Percentiles rank a stretch among this genome's conserved stretches.
These are phyloP conservation scores for Neoitamus cyanurus DNA, from an alignment of 2,888 invertebrate species.

Conservation along the genomic window DNA sequence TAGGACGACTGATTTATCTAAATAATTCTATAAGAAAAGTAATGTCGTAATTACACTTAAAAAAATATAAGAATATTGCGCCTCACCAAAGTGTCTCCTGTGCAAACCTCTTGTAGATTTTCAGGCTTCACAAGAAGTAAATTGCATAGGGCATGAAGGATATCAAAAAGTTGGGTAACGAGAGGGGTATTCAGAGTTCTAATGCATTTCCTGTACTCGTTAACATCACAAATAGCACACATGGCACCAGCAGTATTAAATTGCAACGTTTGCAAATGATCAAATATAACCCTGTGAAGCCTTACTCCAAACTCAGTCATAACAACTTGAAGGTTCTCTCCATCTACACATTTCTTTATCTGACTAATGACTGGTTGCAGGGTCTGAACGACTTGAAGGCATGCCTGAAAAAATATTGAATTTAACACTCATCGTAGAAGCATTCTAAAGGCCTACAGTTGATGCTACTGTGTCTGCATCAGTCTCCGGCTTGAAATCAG, in stretches of 20 bases:
- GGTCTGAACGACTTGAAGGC: slow-evolving; percentile 84
- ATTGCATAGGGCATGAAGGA: slow-evolving; percentile 95
- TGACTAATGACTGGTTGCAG: slow-evolving; percentile 80
- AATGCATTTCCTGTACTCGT: slow-evolving; percentile 94
- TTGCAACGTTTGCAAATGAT: slow-evolving; percentile 93
- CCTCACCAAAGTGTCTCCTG: slow-evolving; percentile 91
- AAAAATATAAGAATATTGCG: slow-evolving; percentile 51
- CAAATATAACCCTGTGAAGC: slow-evolving; percentile 93
- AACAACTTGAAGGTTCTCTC: slow-evolving; percentile 88
- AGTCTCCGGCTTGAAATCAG: slow-evolving; percentile 90
- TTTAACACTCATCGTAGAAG: neutral
- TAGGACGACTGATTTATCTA: slow-evolving; percentile 89
- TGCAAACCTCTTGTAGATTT: slow-evolving; percentile 94
- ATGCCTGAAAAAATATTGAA: slow-evolving; percentile 72
- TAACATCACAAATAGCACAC: slow-evolving; percentile 98
- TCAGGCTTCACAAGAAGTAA: slow-evolving; percentile 94
- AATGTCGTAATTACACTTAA: slow-evolving; percentile 14
- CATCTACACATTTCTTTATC: slow-evolving; percentile 86
- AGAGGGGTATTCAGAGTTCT: slow-evolving; percentile 77
- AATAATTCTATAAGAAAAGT: slow-evolving; percentile 77
- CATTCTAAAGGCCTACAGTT: slow-evolving; percentile 69
- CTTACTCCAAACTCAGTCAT: slow-evolving; percentile 89
- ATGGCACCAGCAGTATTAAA: slow-evolving; percentile 97
- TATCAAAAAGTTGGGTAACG: slow-evolving; percentile 91
- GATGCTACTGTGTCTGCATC: slow-evolving; percentile 89